These are phyloP conservation scores for Nephrotoma appendiculata DNA, from an alignment of 2,888 invertebrate species.

Conservation along the genomic window DNA sequence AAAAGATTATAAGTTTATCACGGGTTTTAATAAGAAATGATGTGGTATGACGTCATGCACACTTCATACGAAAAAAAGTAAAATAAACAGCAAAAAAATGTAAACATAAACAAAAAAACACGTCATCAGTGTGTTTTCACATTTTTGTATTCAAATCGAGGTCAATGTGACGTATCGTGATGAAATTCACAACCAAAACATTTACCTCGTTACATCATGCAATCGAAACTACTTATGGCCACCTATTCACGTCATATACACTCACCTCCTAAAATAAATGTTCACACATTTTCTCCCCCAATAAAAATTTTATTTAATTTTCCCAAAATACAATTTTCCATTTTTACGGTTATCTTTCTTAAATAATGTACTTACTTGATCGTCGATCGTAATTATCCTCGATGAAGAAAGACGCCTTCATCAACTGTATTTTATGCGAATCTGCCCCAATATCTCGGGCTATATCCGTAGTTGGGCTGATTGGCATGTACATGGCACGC, in stretches of 20 bases:
- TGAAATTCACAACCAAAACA: background rate
- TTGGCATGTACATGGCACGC: slow-evolving; percentile 13
- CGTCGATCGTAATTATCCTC: slow-evolving; percentile 25
- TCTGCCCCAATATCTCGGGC: slow-evolving; percentile 47
- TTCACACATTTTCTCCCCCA: background rate
- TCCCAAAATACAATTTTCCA: background rate
- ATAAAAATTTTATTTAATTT: background rate
- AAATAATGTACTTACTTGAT: slow-evolving; percentile 16
- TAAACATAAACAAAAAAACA: background rate
- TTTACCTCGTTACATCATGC: background rate
- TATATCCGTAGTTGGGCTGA: slow-evolving; percentile 46
- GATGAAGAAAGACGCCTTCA: slow-evolving; percentile 63
- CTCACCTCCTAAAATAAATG: background rate
- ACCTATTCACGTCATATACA: background rate
- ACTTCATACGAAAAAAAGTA: background rate
- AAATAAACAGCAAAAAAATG: background rate
- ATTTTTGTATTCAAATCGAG: background rate
- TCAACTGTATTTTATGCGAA: slow-evolving; percentile 58
- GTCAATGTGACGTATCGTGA: background rate
- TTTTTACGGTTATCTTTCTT: background rate
- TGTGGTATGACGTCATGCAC: background rate
- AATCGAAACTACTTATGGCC: background rate
- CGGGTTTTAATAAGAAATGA: background rate
- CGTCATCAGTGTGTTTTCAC: background rate
- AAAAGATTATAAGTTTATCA: background rate